Percentiles rank a stretch among this genome's conserved stretches.
Evolutionary conservation across 2,113 vertebrate genomes (phyloP).

Genomic region (Neopipo cinnamomea): DNA sequence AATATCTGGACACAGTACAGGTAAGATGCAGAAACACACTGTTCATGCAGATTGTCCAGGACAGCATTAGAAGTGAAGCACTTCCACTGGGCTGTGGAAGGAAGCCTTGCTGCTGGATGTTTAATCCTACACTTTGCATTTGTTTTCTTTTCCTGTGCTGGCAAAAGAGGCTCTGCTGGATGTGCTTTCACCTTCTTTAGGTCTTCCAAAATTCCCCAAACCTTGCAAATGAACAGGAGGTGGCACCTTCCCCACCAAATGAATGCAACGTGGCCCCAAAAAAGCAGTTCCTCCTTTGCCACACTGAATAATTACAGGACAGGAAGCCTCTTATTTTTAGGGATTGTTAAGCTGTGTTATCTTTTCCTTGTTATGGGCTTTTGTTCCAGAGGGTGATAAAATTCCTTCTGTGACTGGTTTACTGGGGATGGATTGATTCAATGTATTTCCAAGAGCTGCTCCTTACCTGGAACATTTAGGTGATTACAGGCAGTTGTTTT

Average conservation of each 20-base stretch:
- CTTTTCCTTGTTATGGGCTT: not conserved
- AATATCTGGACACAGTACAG: conserved; percentile 77
- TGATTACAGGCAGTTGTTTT: not conserved
- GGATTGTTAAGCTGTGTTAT: not conserved
- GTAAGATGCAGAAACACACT: conserved; percentile 56
- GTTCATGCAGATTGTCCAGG: not conserved
- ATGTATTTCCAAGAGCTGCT: not conserved
- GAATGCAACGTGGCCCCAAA: not conserved
- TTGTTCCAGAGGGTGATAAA: not conserved
- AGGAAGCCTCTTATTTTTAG: not conserved
- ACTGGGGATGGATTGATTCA: not conserved
- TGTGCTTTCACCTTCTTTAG: not conserved
- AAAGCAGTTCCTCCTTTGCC: not conserved
- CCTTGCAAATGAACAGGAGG: not conserved
- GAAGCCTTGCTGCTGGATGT: no score
- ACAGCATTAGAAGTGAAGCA: not conserved
- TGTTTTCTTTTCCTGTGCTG: no score
- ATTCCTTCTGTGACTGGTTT: not conserved
- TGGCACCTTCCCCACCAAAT: not conserved
- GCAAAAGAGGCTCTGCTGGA: not conserved
- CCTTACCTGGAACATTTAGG: not conserved
- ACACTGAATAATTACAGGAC: not conserved
- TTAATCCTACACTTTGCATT: no score
- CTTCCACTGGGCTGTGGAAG: no score
- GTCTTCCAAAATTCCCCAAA: not conserved